Base-by-base conservation (phyloP, 1,140 invertebrate genomes). In the Drosophila tani region DNA sequence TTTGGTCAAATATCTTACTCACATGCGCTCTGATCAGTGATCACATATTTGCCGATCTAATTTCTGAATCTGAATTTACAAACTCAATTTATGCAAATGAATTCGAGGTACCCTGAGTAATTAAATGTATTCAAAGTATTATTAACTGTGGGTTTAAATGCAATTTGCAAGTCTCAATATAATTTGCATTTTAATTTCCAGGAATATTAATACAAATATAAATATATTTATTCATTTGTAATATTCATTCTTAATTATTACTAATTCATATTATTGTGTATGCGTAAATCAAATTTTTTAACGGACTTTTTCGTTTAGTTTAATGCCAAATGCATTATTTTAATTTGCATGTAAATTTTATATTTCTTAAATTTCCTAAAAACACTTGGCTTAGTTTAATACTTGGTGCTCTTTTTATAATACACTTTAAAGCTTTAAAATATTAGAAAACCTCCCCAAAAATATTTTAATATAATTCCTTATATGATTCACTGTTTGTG, bases 81-180 rank as follows among this genome's bases (percentile, higher is more conserved):
- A 19, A 15, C 0, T n/a, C 5, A 62, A 17, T 24, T 38, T 55
- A 21, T 43, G 17, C 11, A 46, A 68, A 46, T 66, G 0, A n/a
- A 14, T 68, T 68, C 5, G 19, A 6, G 14, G 5, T 5, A 55
- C 3, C 27, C 38, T 45, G 45, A 64, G 75, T 79, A 70, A 75
- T 75, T 45, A 68, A 75, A 83, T 83, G 64, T 19, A 27, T 51
- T 43, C 32, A 53, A 35, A 67, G 2, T 24, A 24, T 24, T 41
- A 68, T 38, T 69, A 49, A 38, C 29, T 21, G 5, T 17, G 12
- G 15, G 14, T 12, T 21, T n/a, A 27, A 38, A 50, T 41, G 38
- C 49, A 38, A 68, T 70, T 70, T 69, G 49, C 64, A 69, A 40
- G 47, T 69, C 40, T 21, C 12, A 19, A 69, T 27, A 29, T n/a